Base-by-base conservation (phyloP, 2,888 invertebrate species). In the Craniophora ligustri region DNA sequence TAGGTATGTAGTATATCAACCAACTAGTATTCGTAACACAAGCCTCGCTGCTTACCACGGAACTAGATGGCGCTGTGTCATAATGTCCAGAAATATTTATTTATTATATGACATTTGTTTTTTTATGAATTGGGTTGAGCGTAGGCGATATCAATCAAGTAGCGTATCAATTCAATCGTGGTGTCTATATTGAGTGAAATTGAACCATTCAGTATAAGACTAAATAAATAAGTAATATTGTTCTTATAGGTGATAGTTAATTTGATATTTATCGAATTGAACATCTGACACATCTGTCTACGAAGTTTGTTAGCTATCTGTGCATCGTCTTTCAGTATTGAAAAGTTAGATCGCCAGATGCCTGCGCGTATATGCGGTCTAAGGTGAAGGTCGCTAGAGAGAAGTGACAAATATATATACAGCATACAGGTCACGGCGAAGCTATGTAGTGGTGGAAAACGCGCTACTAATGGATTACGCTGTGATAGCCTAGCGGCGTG, bases 151-250 rank as follows among this genome's bases (percentile, higher is more conserved):
- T 58, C 23, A 61, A 47, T 54, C 10, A 16, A 26, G 40, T 49
- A 46, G 45, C 42, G 48, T 63, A 34, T 39, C 38, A 26, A 50
- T 50, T 49, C 50, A 45, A 38, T 34, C 11, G 7, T 36, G 19
- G n/a, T n/a, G n/a, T n/a, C n/a, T n/a, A n/a, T n/a, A n/a, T n/a
- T n/a, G n/a, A n/a, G n/a, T n/a, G n/a, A n/a, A n/a, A n/a, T n/a
- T n/a, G n/a, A n/a, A n/a, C n/a, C n/a, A 26, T n/a, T 26, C n/a
- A 26, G n/a, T 26, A 26, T n/a, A n/a, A n/a, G n/a, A 4, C n/a
- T 15, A n/a, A 28, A 6, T 10, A 19, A 11, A 50, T 34, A 42
- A 30, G 34, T 21, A 14, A 47, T 40, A 14, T 32, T 18, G 26
- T 40, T 28, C 39, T n/a, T 16, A 23, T 14, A 15, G 10, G 39